A percentile compares a stretch with the other conserved stretches of the same genome.
These are phyloP conservation scores for Hyles lineata DNA, from an alignment of 2,888 invertebrate genomes.

Conservation along the genomic window DNA sequence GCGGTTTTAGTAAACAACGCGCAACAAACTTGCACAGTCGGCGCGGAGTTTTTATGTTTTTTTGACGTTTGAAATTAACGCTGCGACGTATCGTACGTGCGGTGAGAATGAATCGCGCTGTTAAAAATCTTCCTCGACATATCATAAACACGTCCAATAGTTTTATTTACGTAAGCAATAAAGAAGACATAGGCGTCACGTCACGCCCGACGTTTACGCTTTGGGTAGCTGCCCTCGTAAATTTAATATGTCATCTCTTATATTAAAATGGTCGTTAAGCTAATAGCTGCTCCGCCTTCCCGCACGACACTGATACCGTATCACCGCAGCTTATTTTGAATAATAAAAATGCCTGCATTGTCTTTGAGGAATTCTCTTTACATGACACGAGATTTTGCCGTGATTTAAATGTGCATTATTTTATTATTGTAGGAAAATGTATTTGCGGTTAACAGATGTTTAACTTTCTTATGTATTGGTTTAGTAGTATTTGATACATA, in stretches of 20 bases:
- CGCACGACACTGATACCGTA: conserved; percentile 71
- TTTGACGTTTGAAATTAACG: conserved; percentile 48
- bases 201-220: conserved; percentile 71
- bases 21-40: conserved; percentile 47
- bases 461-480: too few relatives aligned
- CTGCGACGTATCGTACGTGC: conserved; percentile 48
- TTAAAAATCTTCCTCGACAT: conserved; percentile 71
- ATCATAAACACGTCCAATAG: conserved; percentile 77
- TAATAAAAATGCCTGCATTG: conserved; percentile 37
- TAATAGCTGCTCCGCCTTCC: conserved; percentile 78
- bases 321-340: conserved; percentile 58
- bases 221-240: conserved; percentile 79
- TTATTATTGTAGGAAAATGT: too few relatives aligned
- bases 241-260: conserved; percentile 84
- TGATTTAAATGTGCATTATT: too few relatives aligned
- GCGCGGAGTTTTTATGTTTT: conserved; percentile 48
- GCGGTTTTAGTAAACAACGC: conserved; percentile 60
- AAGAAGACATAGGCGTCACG: conserved; percentile 78
- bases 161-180: conserved; percentile 79
- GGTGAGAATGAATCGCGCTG: conserved; percentile 62
- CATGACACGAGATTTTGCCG: background rate
- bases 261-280: conserved; percentile 84
- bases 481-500: too few relatives aligned
- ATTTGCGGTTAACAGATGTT: too few relatives aligned
- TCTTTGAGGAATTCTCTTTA: conserved; percentile 5